Conservation (phyloP, 2,888 invertebrate genomes). For the Archips xylosteana region DNA sequence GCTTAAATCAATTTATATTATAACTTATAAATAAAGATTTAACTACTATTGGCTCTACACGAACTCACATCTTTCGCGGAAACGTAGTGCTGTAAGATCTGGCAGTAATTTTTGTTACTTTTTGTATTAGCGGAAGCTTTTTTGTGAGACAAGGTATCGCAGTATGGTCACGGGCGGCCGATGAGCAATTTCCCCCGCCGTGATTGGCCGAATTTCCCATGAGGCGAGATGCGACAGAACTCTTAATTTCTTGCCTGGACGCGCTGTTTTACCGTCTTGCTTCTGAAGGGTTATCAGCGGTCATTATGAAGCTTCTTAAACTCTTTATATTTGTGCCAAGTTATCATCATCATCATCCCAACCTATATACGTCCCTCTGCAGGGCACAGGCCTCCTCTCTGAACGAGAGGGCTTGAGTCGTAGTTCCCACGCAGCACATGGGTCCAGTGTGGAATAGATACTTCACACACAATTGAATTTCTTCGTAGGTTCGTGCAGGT, state of each 20-base stretch:
- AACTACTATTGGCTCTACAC: no score
- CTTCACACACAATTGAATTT: no score
- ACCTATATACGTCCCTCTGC: no score
- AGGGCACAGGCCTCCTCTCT: no score
- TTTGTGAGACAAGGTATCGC: not conserved
- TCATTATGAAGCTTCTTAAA: constrained; percentile 6
- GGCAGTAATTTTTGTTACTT: not conserved
- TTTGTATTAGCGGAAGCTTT: not conserved
- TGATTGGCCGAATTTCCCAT: constrained; percentile 82
- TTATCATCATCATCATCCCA: no score
- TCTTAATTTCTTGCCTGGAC: constrained; percentile 77
- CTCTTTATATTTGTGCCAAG: not conserved
- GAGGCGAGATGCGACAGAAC: constrained; percentile 69
- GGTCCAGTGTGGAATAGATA: no score
- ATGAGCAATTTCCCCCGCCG: constrained; percentile 70
- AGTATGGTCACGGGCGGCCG: constrained; percentile 53
- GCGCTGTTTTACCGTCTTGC: constrained; percentile 51
- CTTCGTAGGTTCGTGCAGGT: no score
- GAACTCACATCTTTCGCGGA: no score
- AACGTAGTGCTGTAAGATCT: not conserved
- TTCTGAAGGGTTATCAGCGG: constrained; percentile 54
- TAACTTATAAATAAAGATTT: no score
- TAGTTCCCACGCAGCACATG: no score
- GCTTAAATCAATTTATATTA: no score
- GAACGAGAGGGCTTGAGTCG: no score